Evolutionary conservation across 2,797 vertebrate genomes (phyloP).

Genomic region (Lagorchestes hirsutus): DNA sequence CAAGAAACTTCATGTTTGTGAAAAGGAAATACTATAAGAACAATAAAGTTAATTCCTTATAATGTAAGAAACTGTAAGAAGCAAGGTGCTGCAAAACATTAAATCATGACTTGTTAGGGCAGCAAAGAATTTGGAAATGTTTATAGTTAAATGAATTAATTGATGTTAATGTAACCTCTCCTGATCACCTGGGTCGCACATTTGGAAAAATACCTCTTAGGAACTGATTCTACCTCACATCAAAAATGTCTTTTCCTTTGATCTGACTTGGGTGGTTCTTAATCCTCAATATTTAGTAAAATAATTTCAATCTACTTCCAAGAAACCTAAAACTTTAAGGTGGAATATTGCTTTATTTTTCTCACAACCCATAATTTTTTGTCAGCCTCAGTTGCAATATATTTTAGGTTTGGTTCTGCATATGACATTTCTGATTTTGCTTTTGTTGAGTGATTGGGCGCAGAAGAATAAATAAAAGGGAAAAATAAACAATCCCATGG

Average conservation of each 20-base stretch:
- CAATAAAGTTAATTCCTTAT: not conserved
- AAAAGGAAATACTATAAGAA: not conserved
- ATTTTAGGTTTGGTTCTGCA: conserved; percentile 14
- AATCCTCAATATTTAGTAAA: accelerated
- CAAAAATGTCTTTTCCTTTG: not conserved
- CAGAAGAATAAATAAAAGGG: conserved; percentile 34
- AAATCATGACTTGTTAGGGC: not conserved
- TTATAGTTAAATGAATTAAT: accelerated
- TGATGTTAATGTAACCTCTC: accelerated
- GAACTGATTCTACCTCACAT: not conserved
- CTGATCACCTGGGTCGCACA: not conserved
- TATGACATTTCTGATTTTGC: conserved; percentile 45
- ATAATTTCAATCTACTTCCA: not conserved
- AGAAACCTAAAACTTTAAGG: conserved; percentile 3
- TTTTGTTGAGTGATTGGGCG: conserved; percentile 10
- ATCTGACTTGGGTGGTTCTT: not conserved
- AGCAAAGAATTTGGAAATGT: not conserved
- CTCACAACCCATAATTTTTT: not conserved
- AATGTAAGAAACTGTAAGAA: not conserved
- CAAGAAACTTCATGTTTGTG: not conserved
- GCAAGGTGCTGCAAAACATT: not conserved
- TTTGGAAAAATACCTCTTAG: not conserved
- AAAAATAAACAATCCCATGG: not conserved
- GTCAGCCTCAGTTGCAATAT: conserved; percentile 26
- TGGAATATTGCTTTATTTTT: not conserved